Evolutionary conservation across 2,113 vertebrate species (phyloP).

Genomic region (Saimiri boliviensis): DNA sequence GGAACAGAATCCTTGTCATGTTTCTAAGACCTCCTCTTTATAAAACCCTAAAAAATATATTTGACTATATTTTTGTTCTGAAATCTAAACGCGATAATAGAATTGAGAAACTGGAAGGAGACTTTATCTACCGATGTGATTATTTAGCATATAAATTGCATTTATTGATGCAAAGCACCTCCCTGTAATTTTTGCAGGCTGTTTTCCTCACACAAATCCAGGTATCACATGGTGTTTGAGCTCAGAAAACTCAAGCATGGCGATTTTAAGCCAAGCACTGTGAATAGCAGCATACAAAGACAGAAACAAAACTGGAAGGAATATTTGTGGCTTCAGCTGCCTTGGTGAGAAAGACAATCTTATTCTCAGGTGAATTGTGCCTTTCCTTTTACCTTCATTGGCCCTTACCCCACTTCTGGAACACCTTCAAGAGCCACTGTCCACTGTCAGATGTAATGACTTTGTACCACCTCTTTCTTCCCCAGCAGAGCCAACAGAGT

Average conservation of each 20-base stretch:
- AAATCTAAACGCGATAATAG: conserved; percentile 53
- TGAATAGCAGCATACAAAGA: not conserved
- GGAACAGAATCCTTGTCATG: not conserved
- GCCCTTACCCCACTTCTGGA: not conserved
- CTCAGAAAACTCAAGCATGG: conserved; percentile 23
- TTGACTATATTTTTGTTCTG: conserved; percentile 5
- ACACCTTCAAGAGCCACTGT: not conserved
- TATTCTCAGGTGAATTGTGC: not conserved
- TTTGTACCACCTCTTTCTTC: not conserved
- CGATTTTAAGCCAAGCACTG: not conserved
- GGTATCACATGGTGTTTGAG: conserved; percentile 52
- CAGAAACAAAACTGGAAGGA: not conserved
- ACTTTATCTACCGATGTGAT: conserved; percentile 57
- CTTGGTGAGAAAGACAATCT: not conserved
- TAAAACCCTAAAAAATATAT: conserved; percentile 15
- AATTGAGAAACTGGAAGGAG: conserved; percentile 48
- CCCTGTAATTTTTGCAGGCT: conserved; percentile 55
- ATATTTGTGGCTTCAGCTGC: not conserved
- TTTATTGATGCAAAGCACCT: conserved; percentile 69
- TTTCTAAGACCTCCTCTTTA: not conserved
- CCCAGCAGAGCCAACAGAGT: not conserved
- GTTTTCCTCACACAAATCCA: conserved; percentile 58
- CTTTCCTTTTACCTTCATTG: not conserved
- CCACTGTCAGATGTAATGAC: not conserved
- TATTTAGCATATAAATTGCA: conserved; percentile 74